These are phyloP conservation scores for Drosophila cognata DNA, from an alignment of 2,888 invertebrate genomes.

Conservation along the genomic window DNA sequence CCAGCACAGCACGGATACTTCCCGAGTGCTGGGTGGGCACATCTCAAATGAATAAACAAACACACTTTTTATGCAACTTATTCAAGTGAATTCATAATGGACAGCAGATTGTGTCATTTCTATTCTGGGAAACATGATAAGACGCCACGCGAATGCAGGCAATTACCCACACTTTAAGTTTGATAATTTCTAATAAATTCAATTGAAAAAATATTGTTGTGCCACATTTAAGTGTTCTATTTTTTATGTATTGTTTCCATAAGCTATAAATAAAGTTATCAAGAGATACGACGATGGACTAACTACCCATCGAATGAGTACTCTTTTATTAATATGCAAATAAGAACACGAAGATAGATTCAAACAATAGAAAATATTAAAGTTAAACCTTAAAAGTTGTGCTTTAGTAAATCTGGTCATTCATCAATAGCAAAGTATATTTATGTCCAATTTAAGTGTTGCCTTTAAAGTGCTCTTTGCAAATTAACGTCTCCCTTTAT, in stretches of 20 bases:
- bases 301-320: background rate
- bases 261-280: background rate
- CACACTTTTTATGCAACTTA: background rate
- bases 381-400: background rate
- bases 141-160: background rate
- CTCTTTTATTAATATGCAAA: background rate
- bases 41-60: constrained; percentile 1
- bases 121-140: background rate
- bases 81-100: constrained; percentile 15
- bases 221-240: background rate
- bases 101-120: constrained; percentile 8
- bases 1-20: constrained; percentile 8
- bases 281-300: background rate
- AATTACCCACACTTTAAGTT: background rate
- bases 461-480: background rate
- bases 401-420: background rate
- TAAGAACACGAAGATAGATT: background rate
- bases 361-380: background rate
- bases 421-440: background rate
- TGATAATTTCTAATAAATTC: background rate
- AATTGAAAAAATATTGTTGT: background rate
- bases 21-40: background rate
- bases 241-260: background rate
- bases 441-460: background rate
- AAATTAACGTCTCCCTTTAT: background rate